Evolutionary conservation across 1,140 invertebrate species (phyloP), one percentile per base, ranked within the genome.

Genomic region (Charaxes varanes): DNA sequence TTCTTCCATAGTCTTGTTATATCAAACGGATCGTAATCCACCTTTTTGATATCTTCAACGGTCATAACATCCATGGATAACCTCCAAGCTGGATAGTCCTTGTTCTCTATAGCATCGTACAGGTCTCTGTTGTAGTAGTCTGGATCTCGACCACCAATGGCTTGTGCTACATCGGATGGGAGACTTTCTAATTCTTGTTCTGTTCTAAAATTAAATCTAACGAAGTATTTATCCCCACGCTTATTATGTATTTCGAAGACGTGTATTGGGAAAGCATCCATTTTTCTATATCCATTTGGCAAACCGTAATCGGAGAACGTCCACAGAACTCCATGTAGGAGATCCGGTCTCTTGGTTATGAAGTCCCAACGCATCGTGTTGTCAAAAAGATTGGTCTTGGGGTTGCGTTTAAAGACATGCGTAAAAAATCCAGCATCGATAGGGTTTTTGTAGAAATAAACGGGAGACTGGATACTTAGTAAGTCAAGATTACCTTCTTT

Each of bases 231-330:
- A 28, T 83, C 55, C 3, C 87, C 87, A 0, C 88, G 49, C 12
- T 71, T 73, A 68, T 92, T 92, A 19, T 91, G 86, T 21, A 92
- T 61, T 53, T 90, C 89, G 60, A 88, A 93, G 1, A 91, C 91
- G 59, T 93, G 89, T 22, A 88, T 87, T 1, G 90, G 89, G 51
- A 90, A 78, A 0, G 44, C 78, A 53, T 91, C 85, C 87, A 91
- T 90, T 53, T 88, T 86, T 36, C 93, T 87, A 71, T 90, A 92
- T 5, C 94, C 94, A 68, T 95, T 90, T 1, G 96, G 96, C 28
- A 93, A 93, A n/a, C 95, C 96, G 52, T 93, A 87, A 83, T 97
- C 95, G 4, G 91, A 90, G 52, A 95, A 93, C n/a, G 95, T 67
- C 70, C 95, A 91, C 71, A 93, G 86, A 1, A 92, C 85, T 69